phyloP scores from a whole-genome alignment of 2,113 vertebrate genomes.

The Eleginops maclovinus region DNA sequence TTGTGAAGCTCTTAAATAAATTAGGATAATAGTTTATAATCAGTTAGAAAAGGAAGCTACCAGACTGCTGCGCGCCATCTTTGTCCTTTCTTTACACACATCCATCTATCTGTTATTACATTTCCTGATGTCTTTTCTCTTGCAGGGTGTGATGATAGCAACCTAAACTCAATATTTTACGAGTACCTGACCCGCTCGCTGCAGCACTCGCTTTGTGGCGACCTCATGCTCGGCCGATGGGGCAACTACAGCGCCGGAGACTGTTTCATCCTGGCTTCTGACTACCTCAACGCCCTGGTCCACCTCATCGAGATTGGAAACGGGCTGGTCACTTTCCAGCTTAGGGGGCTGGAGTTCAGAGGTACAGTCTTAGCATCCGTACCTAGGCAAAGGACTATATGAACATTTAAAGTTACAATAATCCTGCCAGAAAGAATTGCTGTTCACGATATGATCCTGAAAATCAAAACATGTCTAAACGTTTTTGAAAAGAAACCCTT shows the following conservation, averaged over 20 bases:
- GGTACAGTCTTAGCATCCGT: constrained; percentile 76
- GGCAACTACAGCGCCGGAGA: constrained; percentile 96
- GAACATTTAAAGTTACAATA: too few species aligned
- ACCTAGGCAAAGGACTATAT: too few species aligned
- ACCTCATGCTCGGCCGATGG: constrained; percentile 95
- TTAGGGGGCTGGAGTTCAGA: constrained; percentile 98
- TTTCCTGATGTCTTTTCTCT: background rate
- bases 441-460: too few species aligned
- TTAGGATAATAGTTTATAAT: background rate
- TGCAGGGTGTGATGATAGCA: constrained; percentile 94
- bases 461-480: too few species aligned
- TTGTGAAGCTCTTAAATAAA: background rate
- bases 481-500: too few species aligned
- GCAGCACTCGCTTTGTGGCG: constrained; percentile 95
- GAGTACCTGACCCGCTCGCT: constrained; percentile 97
- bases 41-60: background rate
- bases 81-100: background rate
- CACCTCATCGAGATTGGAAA: constrained; percentile 98
- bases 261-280: constrained; percentile 97
- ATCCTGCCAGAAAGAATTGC: too few species aligned
- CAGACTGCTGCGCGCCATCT: background rate
- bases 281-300: constrained; percentile 98
- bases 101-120: background rate
- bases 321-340: constrained; percentile 96
- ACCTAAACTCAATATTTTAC: constrained; percentile 98